These are phyloP conservation scores for Callosobruchus maculatus DNA, from an alignment of 2,888 invertebrate species.

Conservation along the genomic window DNA sequence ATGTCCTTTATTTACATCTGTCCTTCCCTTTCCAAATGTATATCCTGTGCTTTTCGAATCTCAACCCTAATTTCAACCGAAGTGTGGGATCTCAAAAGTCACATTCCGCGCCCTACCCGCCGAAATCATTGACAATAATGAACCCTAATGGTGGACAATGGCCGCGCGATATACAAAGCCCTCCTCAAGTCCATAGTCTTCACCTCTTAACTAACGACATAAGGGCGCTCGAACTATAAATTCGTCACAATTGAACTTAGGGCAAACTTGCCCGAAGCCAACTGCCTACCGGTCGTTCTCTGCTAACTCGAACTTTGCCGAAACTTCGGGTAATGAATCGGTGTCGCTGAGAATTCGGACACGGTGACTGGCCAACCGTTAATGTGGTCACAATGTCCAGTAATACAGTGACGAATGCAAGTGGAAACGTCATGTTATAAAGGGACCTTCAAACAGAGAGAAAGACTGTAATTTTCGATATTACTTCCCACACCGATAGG, in stretches of 20 bases:
- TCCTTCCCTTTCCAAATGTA: too few species aligned
- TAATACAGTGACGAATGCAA: not conserved
- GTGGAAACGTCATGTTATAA: not conserved
- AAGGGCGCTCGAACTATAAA: not conserved
- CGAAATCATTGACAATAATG: not conserved
- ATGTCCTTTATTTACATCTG: too few species aligned
- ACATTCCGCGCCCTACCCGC: too few species aligned
- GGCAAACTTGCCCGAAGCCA: not conserved
- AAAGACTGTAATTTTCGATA: too few species aligned
- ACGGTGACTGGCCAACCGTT: not conserved
- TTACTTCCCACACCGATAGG: too few species aligned
- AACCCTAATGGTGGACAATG: not conserved
- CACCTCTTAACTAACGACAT: not conserved
- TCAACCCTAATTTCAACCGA: too few species aligned
- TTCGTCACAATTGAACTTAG: not conserved
- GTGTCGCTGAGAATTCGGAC: not conserved
- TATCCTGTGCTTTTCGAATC: too few species aligned
- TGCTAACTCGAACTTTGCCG: not conserved
- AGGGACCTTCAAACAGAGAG: not conserved
- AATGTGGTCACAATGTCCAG: not conserved
- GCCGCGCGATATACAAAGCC: not conserved
- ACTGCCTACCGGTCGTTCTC: not conserved
- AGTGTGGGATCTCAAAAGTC: too few species aligned
- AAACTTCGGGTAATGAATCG: not conserved
- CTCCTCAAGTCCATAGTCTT: not conserved